phyloP scores from a whole-genome alignment of 2,797 vertebrate genomes.

The Hoplostethus mediterraneus region DNA sequence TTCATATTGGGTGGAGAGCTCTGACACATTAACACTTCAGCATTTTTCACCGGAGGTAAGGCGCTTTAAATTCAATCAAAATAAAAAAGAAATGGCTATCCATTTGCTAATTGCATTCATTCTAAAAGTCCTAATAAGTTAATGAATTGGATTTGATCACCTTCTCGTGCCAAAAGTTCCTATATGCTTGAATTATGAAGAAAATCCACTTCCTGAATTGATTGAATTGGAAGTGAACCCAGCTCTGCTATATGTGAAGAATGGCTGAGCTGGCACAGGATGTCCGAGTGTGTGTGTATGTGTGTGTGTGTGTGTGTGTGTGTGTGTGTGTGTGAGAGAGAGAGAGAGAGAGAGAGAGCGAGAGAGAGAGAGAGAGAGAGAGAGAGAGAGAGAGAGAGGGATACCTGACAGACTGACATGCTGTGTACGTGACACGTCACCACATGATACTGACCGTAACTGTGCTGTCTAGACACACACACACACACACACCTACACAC shows the following conservation, averaged over 20 bases:
- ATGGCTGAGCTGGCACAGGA: not conserved
- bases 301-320: not conserved
- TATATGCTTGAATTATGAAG: too few relatives aligned
- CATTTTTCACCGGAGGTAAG: too few relatives aligned
- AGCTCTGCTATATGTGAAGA: slow-evolving; percentile 5
- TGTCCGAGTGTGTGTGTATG: slow-evolving; percentile 15
- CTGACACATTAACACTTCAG: too few relatives aligned
- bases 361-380: not conserved
- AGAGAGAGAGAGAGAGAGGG: slow-evolving; percentile 18
- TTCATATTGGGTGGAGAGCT: too few relatives aligned
- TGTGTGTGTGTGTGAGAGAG: not conserved
- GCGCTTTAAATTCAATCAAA: too few relatives aligned
- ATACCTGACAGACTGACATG: slow-evolving; percentile 50
- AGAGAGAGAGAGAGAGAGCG: not conserved
- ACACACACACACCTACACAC: slow-evolving; percentile 23
- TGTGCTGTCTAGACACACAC: not conserved
- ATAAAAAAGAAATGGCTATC: too few relatives aligned
- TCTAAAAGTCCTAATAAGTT: too few relatives aligned
- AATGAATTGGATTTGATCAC: too few relatives aligned
- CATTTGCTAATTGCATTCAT: too few relatives aligned
- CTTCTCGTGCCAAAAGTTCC: too few relatives aligned
- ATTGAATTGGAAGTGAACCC: not conserved
- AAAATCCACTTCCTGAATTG: not conserved
- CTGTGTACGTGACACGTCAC: slow-evolving; percentile 31
- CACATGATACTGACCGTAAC: slow-evolving; percentile 33